Evolutionary conservation across 2,797 vertebrate species (phyloP), one percentile per base, ranked within the genome.

Genomic region (Enteromius viviparus): DNA sequence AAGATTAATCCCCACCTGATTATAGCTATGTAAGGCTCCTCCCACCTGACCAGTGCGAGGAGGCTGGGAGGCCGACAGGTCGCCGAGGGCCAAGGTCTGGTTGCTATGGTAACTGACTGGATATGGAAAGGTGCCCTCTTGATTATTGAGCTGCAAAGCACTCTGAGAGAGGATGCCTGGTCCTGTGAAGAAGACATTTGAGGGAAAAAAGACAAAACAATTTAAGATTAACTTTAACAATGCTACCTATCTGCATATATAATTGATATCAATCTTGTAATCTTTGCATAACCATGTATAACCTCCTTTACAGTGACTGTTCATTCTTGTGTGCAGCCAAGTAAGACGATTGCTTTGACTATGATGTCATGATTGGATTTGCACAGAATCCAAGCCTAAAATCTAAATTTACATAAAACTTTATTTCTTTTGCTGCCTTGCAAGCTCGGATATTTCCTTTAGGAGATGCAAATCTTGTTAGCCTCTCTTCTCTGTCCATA

Each of bases 151-250:
- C 93, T 99, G 97, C 91, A 99, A 94, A 86, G 96, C 94, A 88
- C 97, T 99, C 94, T 99, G 98, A 90, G 98, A 98, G 85, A 99
- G 96, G 88, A 99, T 96, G 91, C 96, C 97, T 93, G 97, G 97
- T 91, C 97, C 98, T 99, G 93, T 49, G 60, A 91, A 86, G 79
- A 87, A 86, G 71, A 90, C 89, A 93, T 91, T 90, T 86, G 86
- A 42, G 83, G 93, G 85, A 78, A 90, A 85, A 86, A 49, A 15
- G 26, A 29, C 23, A 29, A 62, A 29, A 64, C 26, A 7, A 64
- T 17, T 1, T 64, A 32, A 64, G 26, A 64, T 32, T 8, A 32
- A 29, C 12, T 62, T 15, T 62, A 62, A 62, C 26, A 62, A 15
- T 11, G 19, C 65, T 40, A 68, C 17, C 17, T 21, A 51, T 74